A percentile compares a stretch with the other conserved stretches of the same genome.
phyloP scores from a whole-genome alignment of 2,797 vertebrate species.

The Oryzias dopingdopingensis region DNA sequence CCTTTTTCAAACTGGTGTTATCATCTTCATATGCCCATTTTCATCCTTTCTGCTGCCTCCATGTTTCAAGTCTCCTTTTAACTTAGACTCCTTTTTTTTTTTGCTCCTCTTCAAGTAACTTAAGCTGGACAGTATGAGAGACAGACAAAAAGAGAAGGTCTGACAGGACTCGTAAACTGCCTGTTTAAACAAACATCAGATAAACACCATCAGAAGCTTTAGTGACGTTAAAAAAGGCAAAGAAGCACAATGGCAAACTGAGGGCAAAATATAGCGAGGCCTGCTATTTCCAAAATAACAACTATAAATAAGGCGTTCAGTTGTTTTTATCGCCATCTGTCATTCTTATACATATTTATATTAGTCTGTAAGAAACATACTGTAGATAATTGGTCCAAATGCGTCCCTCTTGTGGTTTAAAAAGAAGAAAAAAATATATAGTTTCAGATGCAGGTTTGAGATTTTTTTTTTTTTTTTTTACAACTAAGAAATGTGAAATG shows the following conservation, averaged over 20 bases:
- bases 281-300: constrained; percentile 41
- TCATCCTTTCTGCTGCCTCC: neutral
- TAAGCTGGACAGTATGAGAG: constrained; percentile 25
- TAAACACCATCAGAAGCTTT: constrained; percentile 21
- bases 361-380: constrained; percentile 6
- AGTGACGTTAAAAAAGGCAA: constrained; percentile 41
- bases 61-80: constrained; percentile 4
- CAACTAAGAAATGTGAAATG: no score
- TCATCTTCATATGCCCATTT: neutral
- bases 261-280: constrained; percentile 31
- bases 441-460: constrained; percentile 1
- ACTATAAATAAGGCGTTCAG: constrained; percentile 31
- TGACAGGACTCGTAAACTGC: constrained; percentile 35
- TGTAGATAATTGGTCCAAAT: constrained; percentile 14
- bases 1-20: constrained; percentile 2
- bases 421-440: neutral
- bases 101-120: constrained; percentile 2
- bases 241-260: constrained; percentile 40
- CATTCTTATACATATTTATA: constrained; percentile 37
- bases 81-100: constrained; percentile 3
- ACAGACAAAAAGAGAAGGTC: constrained; percentile 15
- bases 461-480: no score
- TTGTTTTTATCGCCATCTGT: constrained; percentile 22
- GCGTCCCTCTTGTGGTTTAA: constrained; percentile 6
- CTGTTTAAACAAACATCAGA: constrained; percentile 40